Evolutionary conservation across 1,140 invertebrate genomes (phyloP), one percentile per base, ranked within the genome.

Genomic region (Heliothis subflexa): DNA sequence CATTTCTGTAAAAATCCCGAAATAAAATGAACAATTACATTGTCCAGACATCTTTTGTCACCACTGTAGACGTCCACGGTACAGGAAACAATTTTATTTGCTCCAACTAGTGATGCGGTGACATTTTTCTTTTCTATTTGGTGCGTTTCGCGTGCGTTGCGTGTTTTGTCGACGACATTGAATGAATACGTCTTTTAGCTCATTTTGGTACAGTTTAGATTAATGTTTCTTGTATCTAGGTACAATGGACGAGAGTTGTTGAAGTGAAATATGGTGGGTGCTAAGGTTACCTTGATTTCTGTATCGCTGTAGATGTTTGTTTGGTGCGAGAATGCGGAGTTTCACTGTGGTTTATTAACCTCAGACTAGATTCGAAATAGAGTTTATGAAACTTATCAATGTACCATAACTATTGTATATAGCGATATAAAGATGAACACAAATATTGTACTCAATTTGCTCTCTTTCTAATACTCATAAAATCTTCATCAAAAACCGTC

Each of bases 51-150:
- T 21, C 74, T 75, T 64, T 76, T 78, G 79, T 52, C 57, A 81
- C 79, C 83, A 83, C 28, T 87, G 79, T 86, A 50, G 78, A 79
- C 66, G 71, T 47, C 45, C 45, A 13, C 45, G n/a, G 64, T 78
- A 83, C 83, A 86, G 86, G 87, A 89, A 89, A 88, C 83, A 61
- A 66, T 89, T 90, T 90, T 91, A 89, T 91, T 91, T 89, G 86
- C 83, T 89, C 83, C 80, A 83, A 50, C 81, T 81, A 85, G 83
- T 78, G 84, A 85, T 85, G 86, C 83, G 85, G 84, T 87, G 85
- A 83, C 81, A 88, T 88, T 86, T 87, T 88, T 85, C 76, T 84
- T 84, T 85, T 89, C 83, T 81, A 87, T 88, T 88, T 88, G 82
- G 83, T 80, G 78, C 81, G 83, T 85, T 86, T 82, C 76, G 78